A percentile compares a stretch with the other conserved stretches of the same genome.
phyloP scores from a whole-genome alignment of 2,797 vertebrate genomes.

The Anabacerthia variegaticeps region DNA sequence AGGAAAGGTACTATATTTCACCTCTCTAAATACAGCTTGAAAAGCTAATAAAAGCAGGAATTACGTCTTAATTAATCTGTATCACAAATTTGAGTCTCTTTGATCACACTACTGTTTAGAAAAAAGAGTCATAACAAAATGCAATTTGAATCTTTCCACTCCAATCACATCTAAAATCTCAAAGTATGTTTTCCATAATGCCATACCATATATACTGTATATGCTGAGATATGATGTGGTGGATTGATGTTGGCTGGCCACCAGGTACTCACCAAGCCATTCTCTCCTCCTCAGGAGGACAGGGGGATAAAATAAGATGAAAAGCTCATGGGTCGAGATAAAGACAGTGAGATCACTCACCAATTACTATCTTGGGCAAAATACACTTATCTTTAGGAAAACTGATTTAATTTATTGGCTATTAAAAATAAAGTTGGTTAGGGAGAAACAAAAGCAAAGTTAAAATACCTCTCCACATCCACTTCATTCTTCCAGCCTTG shows the following conservation, averaged over 20 bases:
- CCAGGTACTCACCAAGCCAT: too few species aligned
- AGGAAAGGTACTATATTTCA: background rate
- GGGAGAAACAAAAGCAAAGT: background rate
- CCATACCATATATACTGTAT: background rate
- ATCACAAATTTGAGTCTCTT: background rate
- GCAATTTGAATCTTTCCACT: background rate
- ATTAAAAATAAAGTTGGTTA: background rate
- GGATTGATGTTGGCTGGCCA: background rate
- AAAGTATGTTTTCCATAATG: background rate
- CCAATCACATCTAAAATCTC: background rate
- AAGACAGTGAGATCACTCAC: background rate
- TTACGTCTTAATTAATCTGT: background rate
- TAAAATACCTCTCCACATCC: background rate
- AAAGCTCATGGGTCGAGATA: background rate
- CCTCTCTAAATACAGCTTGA: background rate
- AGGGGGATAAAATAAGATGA: background rate
- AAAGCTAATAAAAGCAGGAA: background rate
- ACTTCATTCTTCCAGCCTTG: background rate
- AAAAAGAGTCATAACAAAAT: background rate
- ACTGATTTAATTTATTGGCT: background rate
- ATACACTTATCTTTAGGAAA: background rate
- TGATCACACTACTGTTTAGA: background rate
- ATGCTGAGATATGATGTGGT: background rate
- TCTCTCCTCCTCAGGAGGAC: background rate
- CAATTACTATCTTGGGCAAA: background rate